A percentile compares a stretch with the other conserved stretches of the same genome.
phyloP scores from a whole-genome alignment of 2,797 vertebrate species.

The Moxostoma hubbsi region DNA sequence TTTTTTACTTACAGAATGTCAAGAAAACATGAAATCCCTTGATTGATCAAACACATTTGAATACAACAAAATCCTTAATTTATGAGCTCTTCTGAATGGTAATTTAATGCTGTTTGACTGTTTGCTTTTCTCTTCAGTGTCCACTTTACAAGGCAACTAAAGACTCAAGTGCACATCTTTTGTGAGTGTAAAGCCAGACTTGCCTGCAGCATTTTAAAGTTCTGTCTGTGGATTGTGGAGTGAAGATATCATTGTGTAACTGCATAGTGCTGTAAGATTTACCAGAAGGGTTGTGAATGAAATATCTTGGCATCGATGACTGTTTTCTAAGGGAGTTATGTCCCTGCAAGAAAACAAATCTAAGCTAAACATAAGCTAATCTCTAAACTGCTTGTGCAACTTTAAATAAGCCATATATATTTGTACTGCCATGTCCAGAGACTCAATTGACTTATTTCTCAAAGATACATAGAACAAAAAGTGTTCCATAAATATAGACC shows the following conservation, averaged over 20 bases:
- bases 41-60: not conserved
- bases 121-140: constrained; percentile 60
- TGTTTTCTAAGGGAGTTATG: constrained; percentile 63
- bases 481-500: not conserved
- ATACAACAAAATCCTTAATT: not conserved
- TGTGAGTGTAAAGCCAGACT: constrained; percentile 54
- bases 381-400: not conserved
- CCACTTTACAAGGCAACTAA: constrained; percentile 58
- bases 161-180: constrained; percentile 58
- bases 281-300: constrained; percentile 74
- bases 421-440: constrained; percentile 9
- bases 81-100: constrained; percentile 52
- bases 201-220: constrained; percentile 57
- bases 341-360: constrained; percentile 58
- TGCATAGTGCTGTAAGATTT: constrained; percentile 70
- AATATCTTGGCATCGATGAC: constrained; percentile 68
- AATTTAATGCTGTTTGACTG: constrained; percentile 55
- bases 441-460: constrained; percentile 2
- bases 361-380: constrained; percentile 40
- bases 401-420: constrained; percentile 1
- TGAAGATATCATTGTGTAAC: constrained; percentile 72
- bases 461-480: constrained; percentile 3
- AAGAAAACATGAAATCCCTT: constrained; percentile 50
- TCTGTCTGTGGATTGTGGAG: constrained; percentile 64
- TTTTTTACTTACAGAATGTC: constrained; percentile 62